Conservation (phyloP, 2,113 vertebrate species). For the Aegithalos caudatus region DNA sequence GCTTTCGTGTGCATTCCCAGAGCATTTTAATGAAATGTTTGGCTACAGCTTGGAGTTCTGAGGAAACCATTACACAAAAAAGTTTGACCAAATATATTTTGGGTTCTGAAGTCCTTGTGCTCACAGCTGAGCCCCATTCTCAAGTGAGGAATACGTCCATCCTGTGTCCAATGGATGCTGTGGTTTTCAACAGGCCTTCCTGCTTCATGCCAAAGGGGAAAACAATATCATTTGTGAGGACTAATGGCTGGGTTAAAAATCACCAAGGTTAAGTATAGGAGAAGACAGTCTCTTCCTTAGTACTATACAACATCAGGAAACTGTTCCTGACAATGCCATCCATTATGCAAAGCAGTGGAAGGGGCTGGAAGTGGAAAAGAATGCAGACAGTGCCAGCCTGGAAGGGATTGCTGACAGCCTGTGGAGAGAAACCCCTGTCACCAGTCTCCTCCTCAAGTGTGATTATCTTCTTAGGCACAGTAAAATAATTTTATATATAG, state of each 20-base stretch:
- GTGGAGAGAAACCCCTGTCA: not conserved
- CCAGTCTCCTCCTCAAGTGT: too few relatives aligned
- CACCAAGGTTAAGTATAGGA: not conserved
- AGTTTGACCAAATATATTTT: slow-evolving; percentile 17
- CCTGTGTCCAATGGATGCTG: not conserved
- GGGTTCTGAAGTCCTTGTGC: not conserved
- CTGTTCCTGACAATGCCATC: not conserved
- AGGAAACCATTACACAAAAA: slow-evolving; percentile 8
- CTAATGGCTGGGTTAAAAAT: slow-evolving; percentile 1
- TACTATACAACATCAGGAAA: not conserved
- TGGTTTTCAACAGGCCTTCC: slow-evolving; percentile 14
- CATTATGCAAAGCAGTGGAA: not conserved
- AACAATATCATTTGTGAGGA: not conserved
- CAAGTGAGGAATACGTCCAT: not conserved
- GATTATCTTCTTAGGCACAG: not conserved
- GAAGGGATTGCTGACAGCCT: not conserved
- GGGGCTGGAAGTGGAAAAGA: not conserved
- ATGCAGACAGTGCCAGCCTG: not conserved
- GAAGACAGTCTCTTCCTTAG: not conserved
- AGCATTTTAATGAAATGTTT: not conserved
- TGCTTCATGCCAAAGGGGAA: not conserved
- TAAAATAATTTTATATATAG: not conserved
- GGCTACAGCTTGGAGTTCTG: not conserved
- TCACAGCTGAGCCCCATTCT: not conserved
- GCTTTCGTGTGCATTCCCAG: not conserved